Base-by-base conservation (phyloP, 2,888 invertebrate species). In the Drosophila greeni region DNA sequence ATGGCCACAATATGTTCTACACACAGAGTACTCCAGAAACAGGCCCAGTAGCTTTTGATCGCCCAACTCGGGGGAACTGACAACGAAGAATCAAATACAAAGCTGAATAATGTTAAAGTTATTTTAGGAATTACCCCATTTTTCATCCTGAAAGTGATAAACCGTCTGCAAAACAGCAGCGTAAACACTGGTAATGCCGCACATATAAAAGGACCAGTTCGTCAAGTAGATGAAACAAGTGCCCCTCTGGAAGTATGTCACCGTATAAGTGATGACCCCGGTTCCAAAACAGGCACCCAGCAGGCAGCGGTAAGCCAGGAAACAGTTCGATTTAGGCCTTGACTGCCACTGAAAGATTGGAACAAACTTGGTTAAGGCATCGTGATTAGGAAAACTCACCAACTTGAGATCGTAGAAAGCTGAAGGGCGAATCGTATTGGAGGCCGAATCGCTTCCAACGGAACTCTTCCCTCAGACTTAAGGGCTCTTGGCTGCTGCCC, bases 361-460 rank as follows among this genome's bases (percentile, higher is more conserved):
- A 23, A 14, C n/a, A 8, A 11, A 12, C 7, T 18, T n/a, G 4
- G 14, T 9, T 7, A 23, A 1, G 23, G 0, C 9, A 6, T 3
- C 1, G 6, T 5, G 2, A 12, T 11, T 9, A 3, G 11, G 11
- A 3, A 0, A 5, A 2, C 2, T 3, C n/a, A 43, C 29, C 9
- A 43, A 79, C 77, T 53, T 77, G 82, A 1, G 79, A 81, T 31
- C 76, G 48, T 0, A 52, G 26, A n/a, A 78, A 78, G 33, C 76
- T 68, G 1, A 51, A 9, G 2, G 40, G 53, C 0, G 52, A 36
- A 42, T 66, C 36, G 59, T 81, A 70, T 0, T 43, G 4, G 0
- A 74, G 49, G 14, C 68, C 31, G 1, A 61, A 24, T 7, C 24
- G 24, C 2, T 7, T 11, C 0, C 3, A 8, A 2, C 33, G 51